Conservation (phyloP, 53 echinoderm and acorn worm genomes). For the Apostichopus leukothele region DNA sequence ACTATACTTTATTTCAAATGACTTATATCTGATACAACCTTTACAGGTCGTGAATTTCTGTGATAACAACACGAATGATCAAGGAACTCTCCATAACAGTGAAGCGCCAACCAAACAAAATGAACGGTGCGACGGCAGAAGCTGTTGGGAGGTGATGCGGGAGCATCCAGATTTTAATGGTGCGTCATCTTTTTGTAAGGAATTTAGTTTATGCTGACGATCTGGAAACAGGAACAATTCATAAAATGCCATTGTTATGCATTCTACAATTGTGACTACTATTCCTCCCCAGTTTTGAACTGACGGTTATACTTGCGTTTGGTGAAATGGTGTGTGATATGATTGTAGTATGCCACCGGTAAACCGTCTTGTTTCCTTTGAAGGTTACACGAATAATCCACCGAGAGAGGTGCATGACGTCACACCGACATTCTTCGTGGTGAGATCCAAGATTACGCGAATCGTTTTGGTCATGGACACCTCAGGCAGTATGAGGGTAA, state of each 20-base stretch:
- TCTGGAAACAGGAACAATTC: background rate
- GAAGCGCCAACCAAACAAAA: conserved; percentile 32
- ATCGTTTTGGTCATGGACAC: conserved; percentile 21
- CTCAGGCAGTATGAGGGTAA: conserved; percentile 28
- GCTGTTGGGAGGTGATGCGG: conserved; percentile 28
- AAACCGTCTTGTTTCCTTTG: background rate
- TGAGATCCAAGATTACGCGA: background rate
- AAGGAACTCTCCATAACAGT: background rate
- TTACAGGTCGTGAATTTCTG: conserved; percentile 12
- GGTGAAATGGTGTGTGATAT: background rate
- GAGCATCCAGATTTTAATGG: conserved; percentile 29
- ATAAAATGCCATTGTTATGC: background rate
- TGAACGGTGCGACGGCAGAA: conserved; percentile 9
- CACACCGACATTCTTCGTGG: conserved; percentile 31
- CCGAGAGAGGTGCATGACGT: conserved; percentile 22
- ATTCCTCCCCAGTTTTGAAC: background rate
- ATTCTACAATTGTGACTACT: background rate
- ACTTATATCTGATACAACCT: background rate
- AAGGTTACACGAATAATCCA: conserved; percentile 4
- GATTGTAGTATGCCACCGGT: background rate
- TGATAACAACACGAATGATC: conserved; percentile 3
- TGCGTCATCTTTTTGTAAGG: background rate
- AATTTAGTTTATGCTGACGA: background rate
- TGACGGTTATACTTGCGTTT: background rate
- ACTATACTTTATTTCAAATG: background rate